Evolutionary conservation across 2,888 invertebrate genomes (phyloP).

Genomic region (Agapostemon virescens): DNA sequence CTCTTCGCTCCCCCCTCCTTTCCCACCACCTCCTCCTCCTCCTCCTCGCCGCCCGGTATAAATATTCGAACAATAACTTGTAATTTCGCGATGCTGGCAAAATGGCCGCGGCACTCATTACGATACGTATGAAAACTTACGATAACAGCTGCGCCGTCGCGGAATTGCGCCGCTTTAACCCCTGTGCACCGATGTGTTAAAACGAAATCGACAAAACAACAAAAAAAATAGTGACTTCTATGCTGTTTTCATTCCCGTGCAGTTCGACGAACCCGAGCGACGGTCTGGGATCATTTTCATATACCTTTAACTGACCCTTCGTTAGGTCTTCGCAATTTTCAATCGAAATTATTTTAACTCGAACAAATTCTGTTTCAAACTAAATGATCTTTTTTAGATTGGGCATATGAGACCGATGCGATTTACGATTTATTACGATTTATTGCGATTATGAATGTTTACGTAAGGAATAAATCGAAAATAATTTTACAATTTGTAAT

Average conservation of each 20-base stretch:
- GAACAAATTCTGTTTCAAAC: too few species aligned
- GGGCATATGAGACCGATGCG: too few species aligned
- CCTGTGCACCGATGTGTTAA: not conserved
- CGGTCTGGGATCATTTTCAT: too few species aligned
- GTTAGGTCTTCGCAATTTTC: not conserved
- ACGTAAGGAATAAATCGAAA: too few species aligned
- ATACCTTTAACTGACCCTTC: not conserved
- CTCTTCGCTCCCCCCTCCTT: too few species aligned
- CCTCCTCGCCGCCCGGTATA: slow-evolving; percentile 5
- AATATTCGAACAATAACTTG: slow-evolving; percentile 47
- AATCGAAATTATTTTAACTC: not conserved
- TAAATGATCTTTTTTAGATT: too few species aligned
- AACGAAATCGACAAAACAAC: not conserved
- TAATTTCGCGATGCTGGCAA: slow-evolving; percentile 12
- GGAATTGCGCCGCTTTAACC: slow-evolving; percentile 17
- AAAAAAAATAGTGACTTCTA: not conserved
- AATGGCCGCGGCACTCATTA: slow-evolving; percentile 36
- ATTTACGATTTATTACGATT: too few species aligned
- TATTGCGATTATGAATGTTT: too few species aligned
- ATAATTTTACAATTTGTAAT: too few species aligned
- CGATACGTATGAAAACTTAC: slow-evolving; percentile 41
- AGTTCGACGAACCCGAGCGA: not conserved
- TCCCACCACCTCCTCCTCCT: too few species aligned
- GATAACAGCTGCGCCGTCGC: slow-evolving; percentile 14
- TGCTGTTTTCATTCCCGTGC: not conserved